These are phyloP conservation scores for Ophioderma brevispina DNA, from an alignment of 35 echinoderm and acorn worm genomes.

Conservation along the genomic window DNA sequence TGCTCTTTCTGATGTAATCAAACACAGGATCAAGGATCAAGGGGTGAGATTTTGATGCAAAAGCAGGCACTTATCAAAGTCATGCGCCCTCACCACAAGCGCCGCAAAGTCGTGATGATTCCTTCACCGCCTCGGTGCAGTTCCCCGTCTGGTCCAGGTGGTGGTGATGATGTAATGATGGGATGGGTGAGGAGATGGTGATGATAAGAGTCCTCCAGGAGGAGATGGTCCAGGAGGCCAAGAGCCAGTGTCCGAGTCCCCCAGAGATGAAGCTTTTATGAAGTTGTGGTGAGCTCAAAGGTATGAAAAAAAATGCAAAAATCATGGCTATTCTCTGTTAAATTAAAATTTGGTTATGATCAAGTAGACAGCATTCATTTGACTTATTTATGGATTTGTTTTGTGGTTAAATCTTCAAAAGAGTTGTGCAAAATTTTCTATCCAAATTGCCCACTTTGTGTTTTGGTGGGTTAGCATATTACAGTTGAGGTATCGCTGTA, in stretches of 20 bases:
- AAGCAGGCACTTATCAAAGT: slow-evolving; percentile 96
- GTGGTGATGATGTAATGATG: slow-evolving; percentile 35
- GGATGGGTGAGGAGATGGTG: slow-evolving; percentile 58
- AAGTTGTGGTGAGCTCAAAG: slow-evolving; percentile 81
- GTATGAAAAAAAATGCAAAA: too few species aligned
- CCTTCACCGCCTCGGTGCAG: slow-evolving; percentile 90
- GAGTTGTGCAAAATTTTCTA: too few species aligned
- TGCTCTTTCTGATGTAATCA: too few species aligned
- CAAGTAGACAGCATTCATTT: too few species aligned
- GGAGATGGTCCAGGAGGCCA: slow-evolving; percentile 24
- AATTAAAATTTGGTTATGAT: too few species aligned
- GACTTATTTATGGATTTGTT: too few species aligned
- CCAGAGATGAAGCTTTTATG: slow-evolving; percentile 83
- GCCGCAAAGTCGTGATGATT: slow-evolving; percentile 73
- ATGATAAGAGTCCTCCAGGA: slow-evolving; percentile 59
- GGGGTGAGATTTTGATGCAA: slow-evolving; percentile 90
- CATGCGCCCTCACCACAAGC: slow-evolving; percentile 86
- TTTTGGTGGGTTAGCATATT: too few species aligned
- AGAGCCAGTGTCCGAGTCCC: slow-evolving; percentile 42
- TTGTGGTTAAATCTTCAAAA: too few species aligned
- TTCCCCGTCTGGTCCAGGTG: slow-evolving; percentile 63
- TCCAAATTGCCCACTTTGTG: too few species aligned
- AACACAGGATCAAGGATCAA: too few species aligned
- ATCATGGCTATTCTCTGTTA: too few species aligned
- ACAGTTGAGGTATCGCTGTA: too few species aligned